These are phyloP conservation scores for Nyctereutes procyonoides DNA, from an alignment of 2,113 vertebrate species.

Conservation along the genomic window DNA sequence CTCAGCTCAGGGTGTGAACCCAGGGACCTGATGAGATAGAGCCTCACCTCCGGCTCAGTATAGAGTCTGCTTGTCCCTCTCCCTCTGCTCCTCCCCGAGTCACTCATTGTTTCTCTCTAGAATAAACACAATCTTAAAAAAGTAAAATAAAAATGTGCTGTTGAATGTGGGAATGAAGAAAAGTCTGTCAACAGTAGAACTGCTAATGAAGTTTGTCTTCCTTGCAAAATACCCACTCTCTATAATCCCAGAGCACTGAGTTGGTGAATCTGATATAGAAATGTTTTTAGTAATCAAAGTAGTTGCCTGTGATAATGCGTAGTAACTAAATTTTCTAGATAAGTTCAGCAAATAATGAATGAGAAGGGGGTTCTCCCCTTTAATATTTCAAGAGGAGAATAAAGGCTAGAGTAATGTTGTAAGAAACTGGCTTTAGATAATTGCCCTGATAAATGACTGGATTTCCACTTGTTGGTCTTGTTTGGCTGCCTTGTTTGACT, in stretches of 20 bases:
- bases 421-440: not conserved
- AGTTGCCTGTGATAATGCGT: not conserved
- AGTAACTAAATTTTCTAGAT: not conserved
- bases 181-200: not conserved
- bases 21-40: not conserved
- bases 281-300: conserved; percentile 15
- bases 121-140: not conserved
- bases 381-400: not conserved
- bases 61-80: not conserved
- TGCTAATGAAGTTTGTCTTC: not conserved
- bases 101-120: not conserved
- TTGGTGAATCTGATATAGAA: not conserved
- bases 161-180: not conserved
- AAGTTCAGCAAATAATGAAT: not conserved
- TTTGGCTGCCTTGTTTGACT: conserved; percentile 13
- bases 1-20: not conserved
- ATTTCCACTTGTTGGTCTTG: conserved; percentile 9
- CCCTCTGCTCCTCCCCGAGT: not conserved
- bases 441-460: not conserved
- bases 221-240: not conserved
- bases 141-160: not conserved
- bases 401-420: not conserved
- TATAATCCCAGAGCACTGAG: not conserved
- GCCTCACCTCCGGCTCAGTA: not conserved
- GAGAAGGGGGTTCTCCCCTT: not conserved